Evolutionary conservation across 2,888 invertebrate genomes (phyloP).

Genomic region (Ormyrus thymus): DNA sequence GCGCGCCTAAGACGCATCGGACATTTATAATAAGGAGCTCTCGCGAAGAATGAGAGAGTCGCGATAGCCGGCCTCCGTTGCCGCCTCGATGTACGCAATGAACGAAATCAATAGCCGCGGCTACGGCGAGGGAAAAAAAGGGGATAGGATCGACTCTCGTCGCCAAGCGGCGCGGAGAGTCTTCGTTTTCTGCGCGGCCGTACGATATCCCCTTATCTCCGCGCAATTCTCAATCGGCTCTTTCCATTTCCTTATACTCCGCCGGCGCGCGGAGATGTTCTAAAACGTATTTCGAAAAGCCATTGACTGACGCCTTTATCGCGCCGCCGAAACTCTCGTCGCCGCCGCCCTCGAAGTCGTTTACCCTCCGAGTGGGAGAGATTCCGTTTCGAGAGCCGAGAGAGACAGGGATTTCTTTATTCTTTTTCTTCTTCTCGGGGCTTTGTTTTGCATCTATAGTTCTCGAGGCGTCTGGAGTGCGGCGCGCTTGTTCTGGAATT

Average conservation of each 20-base stretch:
- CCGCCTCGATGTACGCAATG: no score
- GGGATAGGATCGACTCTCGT: background rate
- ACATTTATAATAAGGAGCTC: constrained; percentile 20
- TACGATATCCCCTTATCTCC: constrained; percentile 3
- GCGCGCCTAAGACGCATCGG: no score
- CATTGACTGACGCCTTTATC: background rate
- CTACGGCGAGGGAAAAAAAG: background rate
- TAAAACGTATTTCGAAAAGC: constrained; percentile 11
- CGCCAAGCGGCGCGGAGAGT: background rate
- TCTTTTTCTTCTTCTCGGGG: no score
- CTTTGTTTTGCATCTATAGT: no score
- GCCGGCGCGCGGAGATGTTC: background rate
- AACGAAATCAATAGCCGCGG: no score
- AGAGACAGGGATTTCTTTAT: no score
- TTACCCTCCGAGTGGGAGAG: no score
- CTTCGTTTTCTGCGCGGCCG: background rate
- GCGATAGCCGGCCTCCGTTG: background rate
- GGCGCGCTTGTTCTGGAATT: no score
- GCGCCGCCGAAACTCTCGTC: background rate
- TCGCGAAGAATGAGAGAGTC: background rate
- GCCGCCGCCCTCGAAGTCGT: no score
- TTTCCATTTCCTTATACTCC: constrained; percentile 24
- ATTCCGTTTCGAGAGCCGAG: no score
- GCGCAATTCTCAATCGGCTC: constrained; percentile 29
- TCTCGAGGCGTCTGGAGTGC: no score